A percentile compares a stretch with the other conserved stretches of the same genome.
Conservation (phyloP, 1,140 invertebrate species). For the Arctopsyche grandis region DNA sequence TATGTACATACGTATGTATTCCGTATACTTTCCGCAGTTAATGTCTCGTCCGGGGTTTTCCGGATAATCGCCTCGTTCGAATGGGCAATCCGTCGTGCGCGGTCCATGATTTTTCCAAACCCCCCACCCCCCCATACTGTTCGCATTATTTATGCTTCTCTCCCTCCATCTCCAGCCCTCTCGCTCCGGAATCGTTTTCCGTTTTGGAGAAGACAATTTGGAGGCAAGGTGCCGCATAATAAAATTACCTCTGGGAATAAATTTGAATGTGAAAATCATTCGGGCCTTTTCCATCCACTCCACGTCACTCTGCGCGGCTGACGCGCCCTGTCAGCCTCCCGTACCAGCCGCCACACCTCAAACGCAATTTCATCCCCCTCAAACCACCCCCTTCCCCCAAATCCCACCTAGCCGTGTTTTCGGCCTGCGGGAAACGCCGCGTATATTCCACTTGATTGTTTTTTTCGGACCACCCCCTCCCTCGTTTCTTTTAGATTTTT, state of each 20-base stretch:
- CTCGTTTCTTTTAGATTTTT: neutral
- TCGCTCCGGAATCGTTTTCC: conserved; percentile 32
- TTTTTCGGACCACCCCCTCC: conserved; percentile 27
- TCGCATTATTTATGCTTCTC: conserved; percentile 32
- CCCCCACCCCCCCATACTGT: neutral
- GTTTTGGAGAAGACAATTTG: conserved; percentile 50
- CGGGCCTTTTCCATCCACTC: conserved; percentile 32
- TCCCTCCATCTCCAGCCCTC: neutral
- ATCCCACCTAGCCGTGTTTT: neutral
- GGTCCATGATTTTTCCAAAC: neutral
- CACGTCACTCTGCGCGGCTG: conserved; percentile 31
- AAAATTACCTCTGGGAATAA: conserved; percentile 54
- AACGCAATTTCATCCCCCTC: conserved; percentile 6
- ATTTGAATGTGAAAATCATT: conserved; percentile 54
- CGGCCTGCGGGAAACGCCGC: neutral
- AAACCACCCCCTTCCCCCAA: neutral
- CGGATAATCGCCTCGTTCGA: conserved; percentile 49
- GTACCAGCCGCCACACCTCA: conserved; percentile 29
- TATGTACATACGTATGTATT: neutral
- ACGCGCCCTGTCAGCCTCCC: conserved; percentile 38
- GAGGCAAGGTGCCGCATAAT: conserved; percentile 50
- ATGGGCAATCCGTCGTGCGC: conserved; percentile 13
- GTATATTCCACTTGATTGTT: conserved; percentile 45
- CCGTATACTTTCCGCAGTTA: conserved; percentile 13
- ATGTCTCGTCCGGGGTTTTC: neutral